phyloP scores from a whole-genome alignment of 35 echinoderm and acorn worm species.

The Chiridota heheva region DNA sequence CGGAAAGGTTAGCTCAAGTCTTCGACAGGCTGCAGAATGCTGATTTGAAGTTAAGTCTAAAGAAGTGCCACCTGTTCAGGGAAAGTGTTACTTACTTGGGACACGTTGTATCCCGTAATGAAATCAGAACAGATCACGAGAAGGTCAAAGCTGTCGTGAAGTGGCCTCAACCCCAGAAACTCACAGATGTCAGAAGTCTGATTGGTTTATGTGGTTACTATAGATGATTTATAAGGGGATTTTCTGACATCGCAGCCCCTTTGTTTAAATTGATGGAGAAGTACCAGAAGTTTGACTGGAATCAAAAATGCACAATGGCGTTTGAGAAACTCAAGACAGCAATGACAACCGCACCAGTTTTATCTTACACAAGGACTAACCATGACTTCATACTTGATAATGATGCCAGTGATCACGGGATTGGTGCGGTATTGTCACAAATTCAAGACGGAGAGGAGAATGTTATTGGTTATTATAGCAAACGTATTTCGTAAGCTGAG shows the following conservation, averaged over 20 bases:
- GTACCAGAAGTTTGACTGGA: slow-evolving; percentile 25
- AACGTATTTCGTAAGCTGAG: slow-evolving; percentile 2
- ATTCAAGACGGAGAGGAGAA: neutral
- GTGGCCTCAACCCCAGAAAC: slow-evolving; percentile 3
- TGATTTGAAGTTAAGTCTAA: slow-evolving; percentile 46
- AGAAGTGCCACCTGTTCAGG: slow-evolving; percentile 37
- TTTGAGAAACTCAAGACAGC: slow-evolving; percentile 6
- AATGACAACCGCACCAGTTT: slow-evolving; percentile 28
- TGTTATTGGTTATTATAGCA: slow-evolving; percentile 15
- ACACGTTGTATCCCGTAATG: slow-evolving; percentile 43
- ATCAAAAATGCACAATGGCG: slow-evolving; percentile 3
- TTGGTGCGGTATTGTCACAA: neutral
- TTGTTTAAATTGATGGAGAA: slow-evolving; percentile 22
- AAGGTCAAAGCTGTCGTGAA: slow-evolving; percentile 33
- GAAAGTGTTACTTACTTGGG: slow-evolving; percentile 31
- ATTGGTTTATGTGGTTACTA: slow-evolving; percentile 39
- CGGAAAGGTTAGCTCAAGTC: neutral
- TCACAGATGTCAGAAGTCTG: slow-evolving; percentile 19
- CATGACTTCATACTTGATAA: slow-evolving; percentile 53
- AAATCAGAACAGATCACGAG: slow-evolving; percentile 1
- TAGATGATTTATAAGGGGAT: slow-evolving; percentile 47
- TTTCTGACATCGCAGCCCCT: slow-evolving; percentile 34
- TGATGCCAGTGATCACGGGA: slow-evolving; percentile 59
- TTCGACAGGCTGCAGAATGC: slow-evolving; percentile 23
- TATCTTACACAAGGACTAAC: slow-evolving; percentile 42